Evolutionary conservation across 2,797 vertebrate genomes (phyloP).

Genomic region (Phyllotis vaccarum): DNA sequence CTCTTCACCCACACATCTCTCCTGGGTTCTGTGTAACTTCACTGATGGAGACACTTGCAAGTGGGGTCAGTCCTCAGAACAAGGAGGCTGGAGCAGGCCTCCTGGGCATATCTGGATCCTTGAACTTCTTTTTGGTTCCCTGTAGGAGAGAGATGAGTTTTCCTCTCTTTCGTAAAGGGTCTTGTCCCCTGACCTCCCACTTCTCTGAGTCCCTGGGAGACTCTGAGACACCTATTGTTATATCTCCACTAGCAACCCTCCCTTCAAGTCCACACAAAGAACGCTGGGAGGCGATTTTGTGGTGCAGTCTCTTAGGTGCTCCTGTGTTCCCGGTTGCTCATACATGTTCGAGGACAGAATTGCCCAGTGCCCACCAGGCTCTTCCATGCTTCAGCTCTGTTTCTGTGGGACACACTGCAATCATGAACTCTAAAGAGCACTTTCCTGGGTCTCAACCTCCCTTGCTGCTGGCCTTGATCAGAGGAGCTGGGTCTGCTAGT

Average conservation of each 20-base stretch:
- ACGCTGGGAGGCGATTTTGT: neutral
- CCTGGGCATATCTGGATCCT: neutral
- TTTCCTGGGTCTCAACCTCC: neutral
- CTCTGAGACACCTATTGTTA: neutral
- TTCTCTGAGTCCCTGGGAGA: neutral
- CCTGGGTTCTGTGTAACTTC: neutral
- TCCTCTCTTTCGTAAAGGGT: neutral
- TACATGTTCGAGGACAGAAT: neutral
- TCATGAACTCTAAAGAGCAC: slow-evolving; percentile 79
- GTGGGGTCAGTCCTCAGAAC: neutral
- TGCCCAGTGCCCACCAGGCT: neutral
- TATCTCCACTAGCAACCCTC: neutral
- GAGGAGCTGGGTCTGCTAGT: neutral
- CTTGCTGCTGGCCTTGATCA: neutral
- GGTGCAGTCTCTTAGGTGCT: neutral
- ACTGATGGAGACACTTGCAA: neutral
- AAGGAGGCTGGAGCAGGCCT: neutral
- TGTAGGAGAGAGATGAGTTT: neutral
- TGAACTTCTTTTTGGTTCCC: neutral
- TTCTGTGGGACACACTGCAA: slow-evolving; percentile 93
- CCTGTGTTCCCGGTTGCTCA: slow-evolving; percentile 70
- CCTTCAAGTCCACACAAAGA: neutral
- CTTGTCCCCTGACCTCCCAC: too few species aligned
- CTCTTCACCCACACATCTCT: neutral
- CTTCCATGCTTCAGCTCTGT: slow-evolving; percentile 83